A percentile compares a stretch with the other conserved stretches of the same genome.
These are phyloP conservation scores for Carassius carassius DNA, from an alignment of 2,113 vertebrate species.

Conservation along the genomic window DNA sequence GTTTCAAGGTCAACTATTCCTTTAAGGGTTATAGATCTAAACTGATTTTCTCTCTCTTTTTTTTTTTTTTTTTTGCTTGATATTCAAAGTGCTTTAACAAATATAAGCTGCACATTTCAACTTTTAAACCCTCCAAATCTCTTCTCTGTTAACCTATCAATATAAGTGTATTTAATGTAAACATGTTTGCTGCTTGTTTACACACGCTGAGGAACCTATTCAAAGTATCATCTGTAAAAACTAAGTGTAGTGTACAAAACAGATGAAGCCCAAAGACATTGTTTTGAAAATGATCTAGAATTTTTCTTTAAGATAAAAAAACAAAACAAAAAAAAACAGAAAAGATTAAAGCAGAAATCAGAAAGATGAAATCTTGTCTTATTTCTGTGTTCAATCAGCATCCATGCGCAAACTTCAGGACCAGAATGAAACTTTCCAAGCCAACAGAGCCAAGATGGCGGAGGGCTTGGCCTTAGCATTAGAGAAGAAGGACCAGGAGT, in stretches of 20 bases:
- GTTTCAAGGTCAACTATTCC: no score
- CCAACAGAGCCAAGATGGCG: slow-evolving; percentile 89
- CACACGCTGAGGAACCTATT: background rate
- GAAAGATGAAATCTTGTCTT: background rate
- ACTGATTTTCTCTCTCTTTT: no score
- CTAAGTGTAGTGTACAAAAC: no score
- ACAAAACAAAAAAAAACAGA: background rate
- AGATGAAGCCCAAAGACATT: background rate
- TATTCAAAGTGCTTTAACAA: no score
- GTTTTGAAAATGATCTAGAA: slow-evolving; percentile 39
- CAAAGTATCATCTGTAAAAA: background rate
- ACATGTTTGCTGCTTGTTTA: background rate
- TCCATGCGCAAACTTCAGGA: slow-evolving; percentile 96
- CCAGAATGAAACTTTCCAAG: slow-evolving; percentile 91
- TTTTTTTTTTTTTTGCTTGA: no score
- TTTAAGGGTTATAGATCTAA: no score
- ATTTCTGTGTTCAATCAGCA: slow-evolving; percentile 72
- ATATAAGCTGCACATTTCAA: no score
- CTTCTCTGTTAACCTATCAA: background rate
- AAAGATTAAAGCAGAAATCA: background rate
- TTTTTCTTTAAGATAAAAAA: slow-evolving; percentile 14
- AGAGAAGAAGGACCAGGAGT: slow-evolving; percentile 96
- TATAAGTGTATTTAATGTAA: background rate
- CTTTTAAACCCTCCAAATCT: background rate
- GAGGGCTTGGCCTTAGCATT: slow-evolving; percentile 88